A percentile compares a stretch with the other conserved stretches of the same genome.
These are phyloP conservation scores for Drosophila aldrichi DNA, from an alignment of 2,888 invertebrate species.

Conservation along the genomic window DNA sequence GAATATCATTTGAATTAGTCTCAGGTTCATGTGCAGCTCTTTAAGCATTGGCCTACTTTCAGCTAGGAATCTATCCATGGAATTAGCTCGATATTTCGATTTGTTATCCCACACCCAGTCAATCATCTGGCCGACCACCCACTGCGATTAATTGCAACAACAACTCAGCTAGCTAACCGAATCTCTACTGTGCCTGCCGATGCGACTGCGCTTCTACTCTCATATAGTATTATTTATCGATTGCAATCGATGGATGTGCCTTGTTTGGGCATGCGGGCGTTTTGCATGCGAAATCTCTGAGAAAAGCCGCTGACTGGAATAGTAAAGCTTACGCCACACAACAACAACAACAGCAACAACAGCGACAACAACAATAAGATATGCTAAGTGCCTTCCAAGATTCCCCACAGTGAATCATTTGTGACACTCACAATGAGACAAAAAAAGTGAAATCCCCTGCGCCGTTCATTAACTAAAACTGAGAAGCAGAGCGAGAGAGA, in stretches of 20 bases:
- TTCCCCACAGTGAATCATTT: slow-evolving; percentile 48
- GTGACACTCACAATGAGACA: slow-evolving; percentile 13
- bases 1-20: slow-evolving; percentile 15
- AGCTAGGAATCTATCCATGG: slow-evolving; percentile 38
- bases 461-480: slow-evolving; percentile 55
- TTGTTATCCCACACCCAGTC: neutral
- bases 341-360: neutral
- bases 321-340: slow-evolving; percentile 3
- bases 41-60: slow-evolving; percentile 33
- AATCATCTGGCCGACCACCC: slow-evolving; percentile 1
- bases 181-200: slow-evolving; percentile 30
- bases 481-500: neutral
- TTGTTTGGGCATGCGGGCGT: slow-evolving; percentile 37
- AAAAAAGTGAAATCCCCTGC: slow-evolving; percentile 41
- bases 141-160: neutral
- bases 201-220: slow-evolving; percentile 8
- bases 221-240: slow-evolving; percentile 3
- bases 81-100: slow-evolving; percentile 1
- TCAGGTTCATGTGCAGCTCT: neutral
- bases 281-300: slow-evolving; percentile 36
- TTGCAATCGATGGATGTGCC: slow-evolving; percentile 24
- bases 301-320: slow-evolving; percentile 15
- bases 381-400: slow-evolving; percentile 37
- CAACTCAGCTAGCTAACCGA: slow-evolving; percentile 36
- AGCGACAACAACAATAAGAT: neutral